Evolutionary conservation across 2,797 vertebrate species (phyloP).

Genomic region (Myripristis jacobus): DNA sequence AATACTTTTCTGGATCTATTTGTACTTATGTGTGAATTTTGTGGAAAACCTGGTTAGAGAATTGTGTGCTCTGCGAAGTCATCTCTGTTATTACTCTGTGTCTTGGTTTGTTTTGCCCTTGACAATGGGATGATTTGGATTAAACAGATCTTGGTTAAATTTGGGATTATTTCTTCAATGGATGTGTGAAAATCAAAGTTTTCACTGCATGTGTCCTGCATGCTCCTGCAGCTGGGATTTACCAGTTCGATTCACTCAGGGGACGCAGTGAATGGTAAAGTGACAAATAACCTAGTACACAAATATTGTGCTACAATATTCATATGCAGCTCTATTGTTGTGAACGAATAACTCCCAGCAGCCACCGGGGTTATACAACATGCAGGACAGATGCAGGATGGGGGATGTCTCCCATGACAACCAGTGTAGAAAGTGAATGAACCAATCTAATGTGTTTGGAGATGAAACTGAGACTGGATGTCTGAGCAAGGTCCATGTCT

Average conservation of each 20-base stretch:
- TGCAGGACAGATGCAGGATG: conserved; percentile 26
- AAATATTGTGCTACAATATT: too few species aligned
- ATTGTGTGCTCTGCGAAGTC: not conserved
- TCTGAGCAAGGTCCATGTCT: conserved; percentile 24
- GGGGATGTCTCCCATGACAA: conserved; percentile 9
- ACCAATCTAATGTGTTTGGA: conserved; percentile 28
- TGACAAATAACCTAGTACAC: too few species aligned
- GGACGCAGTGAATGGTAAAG: not conserved
- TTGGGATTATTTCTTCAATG: too few species aligned
- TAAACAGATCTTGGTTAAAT: not conserved
- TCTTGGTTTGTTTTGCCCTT: not conserved
- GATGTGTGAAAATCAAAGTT: not conserved
- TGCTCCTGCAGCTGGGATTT: not conserved
- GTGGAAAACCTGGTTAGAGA: not conserved
- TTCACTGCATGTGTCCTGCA: not conserved
- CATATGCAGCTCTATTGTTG: not conserved
- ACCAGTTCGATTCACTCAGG: not conserved
- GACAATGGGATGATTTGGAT: not conserved
- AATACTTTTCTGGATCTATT: not conserved
- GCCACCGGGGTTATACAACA: conserved; percentile 16
- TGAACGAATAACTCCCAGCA: conserved; percentile 18
- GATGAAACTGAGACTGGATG: conserved; percentile 22
- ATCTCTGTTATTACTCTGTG: not conserved
- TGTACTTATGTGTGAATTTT: not conserved
- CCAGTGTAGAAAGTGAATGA: conserved; percentile 13